phyloP scores from a whole-genome alignment of 2,888 invertebrate species.

The Odontocolon sp. region DNA sequence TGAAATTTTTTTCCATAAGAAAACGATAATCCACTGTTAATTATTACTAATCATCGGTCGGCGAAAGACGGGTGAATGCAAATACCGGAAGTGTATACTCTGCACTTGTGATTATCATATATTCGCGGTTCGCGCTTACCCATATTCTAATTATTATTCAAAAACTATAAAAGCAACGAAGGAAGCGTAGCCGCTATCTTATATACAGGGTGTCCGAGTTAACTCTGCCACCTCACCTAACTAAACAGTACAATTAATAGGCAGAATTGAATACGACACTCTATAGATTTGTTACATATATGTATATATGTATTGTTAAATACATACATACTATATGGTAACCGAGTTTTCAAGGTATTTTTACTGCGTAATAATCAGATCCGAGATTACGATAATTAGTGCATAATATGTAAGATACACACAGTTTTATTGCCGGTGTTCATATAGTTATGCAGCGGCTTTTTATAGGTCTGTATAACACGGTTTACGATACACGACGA shows the following conservation, averaged over 20 bases:
- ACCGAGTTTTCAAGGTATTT: conserved; percentile 48
- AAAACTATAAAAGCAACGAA: conserved; percentile 64
- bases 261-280: no score
- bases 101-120: conserved; percentile 31
- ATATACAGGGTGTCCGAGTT: no score
- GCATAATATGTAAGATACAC: conserved; percentile 67
- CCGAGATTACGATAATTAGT: conserved; percentile 70
- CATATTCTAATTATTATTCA: conserved; percentile 63
- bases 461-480: conserved; percentile 62
- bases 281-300: conserved; percentile 17
- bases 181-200: conserved; percentile 62
- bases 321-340: not conserved
- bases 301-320: not conserved
- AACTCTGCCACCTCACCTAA: no score
- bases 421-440: conserved; percentile 56
- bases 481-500: conserved; percentile 52
- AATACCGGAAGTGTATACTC: conserved; percentile 55
- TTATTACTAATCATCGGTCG: conserved; percentile 42
- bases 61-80: conserved; percentile 22
- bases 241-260: no score
- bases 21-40: conserved; percentile 27
- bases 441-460: conserved; percentile 48
- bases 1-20: not conserved
- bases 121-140: conserved; percentile 28
- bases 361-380: conserved; percentile 66